Evolutionary conservation across 1,140 invertebrate genomes (phyloP), one percentile per base, ranked within the genome.

Genomic region (Sarcophaga peregrina): DNA sequence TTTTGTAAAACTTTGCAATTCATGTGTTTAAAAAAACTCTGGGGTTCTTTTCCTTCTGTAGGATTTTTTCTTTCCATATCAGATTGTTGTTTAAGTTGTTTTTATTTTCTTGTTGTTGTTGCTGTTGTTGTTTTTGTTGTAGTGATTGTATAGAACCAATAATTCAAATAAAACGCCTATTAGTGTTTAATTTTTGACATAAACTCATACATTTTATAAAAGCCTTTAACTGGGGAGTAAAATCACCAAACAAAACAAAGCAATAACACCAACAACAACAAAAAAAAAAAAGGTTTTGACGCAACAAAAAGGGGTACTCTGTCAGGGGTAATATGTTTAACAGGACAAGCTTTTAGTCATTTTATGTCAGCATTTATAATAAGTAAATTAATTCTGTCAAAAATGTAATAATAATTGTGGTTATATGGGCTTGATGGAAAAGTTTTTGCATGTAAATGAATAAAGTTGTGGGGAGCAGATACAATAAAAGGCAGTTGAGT

Each of bases 181-280:
- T 58, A 58, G 54, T 58, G 54, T 58, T 58, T 58, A 58, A 58
- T 58, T 58, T 58, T 58, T 58, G 54, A 58, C 54, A 58, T 15
- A 58, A 58, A 58, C 54, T 58, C 54, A 58, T 58, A 58, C 11
- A 58, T 58, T 13, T 58, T 58, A 5, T 58, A 58, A 13, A 13
- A n/a, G 54, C 13, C 54, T 58, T 37, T 58, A n/a, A 58, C 3
- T n/a, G 54, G 13, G 54, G 10, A n/a, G 13, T 58, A n/a, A 13
- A 58, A 37, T 37, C 25, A 37, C 25, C 25, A 37, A 37, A 37
- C 25, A 37, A 37, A n/a, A n/a, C n/a, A n/a, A n/a, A n/a, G n/a
- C n/a, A n/a, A n/a, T n/a, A n/a, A n/a, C n/a, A n/a, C n/a, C 25
- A 37, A 37, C 25, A 37, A 37, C 25, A 37, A 4, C 25, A 37